Base-by-base conservation (phyloP, 2,797 vertebrate genomes). In the Onychomys leucogaster region DNA sequence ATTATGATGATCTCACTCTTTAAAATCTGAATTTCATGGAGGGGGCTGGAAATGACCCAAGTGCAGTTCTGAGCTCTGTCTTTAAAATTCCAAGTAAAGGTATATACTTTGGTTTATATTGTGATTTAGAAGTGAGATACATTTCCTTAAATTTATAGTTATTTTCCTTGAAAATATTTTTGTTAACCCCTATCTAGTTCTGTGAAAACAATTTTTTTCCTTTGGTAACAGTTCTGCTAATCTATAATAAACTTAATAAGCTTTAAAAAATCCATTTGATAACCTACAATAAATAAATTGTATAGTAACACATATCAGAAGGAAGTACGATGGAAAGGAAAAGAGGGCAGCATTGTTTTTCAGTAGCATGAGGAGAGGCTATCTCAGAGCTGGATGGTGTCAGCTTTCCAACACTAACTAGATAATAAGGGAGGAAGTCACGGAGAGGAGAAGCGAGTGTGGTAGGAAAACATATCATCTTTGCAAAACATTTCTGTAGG, bases 1-100 rank as follows among this genome's bases (percentile, higher is more conserved):
- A 87, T 13, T 82, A 84, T 16, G 14, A 81, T 92, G 85, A 19
- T 27, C 67, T 91, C 86, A 89, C 34, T 91, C 80, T 71, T 95
- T 95, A 90, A 89, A 95, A 92, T 89, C 91, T 96, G 63, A 92
- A 95, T 93, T 94, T 94, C 73, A 87, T 87, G 69, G 49, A 57
- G 13, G n/a, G 52, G 83, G 67, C 37, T 96, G 75, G 78, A 96
- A 93, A 82, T 96, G 43, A 90, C 93, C 76, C 78, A 91, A 96
- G 89, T 89, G 34, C 2, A 85, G 57, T 80, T 89, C 90, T 37
- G 61, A 95, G 86, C 90, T 94, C 57, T 16, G 13, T 93, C 55
- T 85, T 95, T 92, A 81, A 91, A 90, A 27, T 94, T 95, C 77
- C 55, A 69, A 57, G 21, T 29, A 23, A 90, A 86, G 88, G 32